These are phyloP conservation scores for Zaprionus bogoriensis DNA, from an alignment of 2,888 invertebrate species.

Conservation along the genomic window DNA sequence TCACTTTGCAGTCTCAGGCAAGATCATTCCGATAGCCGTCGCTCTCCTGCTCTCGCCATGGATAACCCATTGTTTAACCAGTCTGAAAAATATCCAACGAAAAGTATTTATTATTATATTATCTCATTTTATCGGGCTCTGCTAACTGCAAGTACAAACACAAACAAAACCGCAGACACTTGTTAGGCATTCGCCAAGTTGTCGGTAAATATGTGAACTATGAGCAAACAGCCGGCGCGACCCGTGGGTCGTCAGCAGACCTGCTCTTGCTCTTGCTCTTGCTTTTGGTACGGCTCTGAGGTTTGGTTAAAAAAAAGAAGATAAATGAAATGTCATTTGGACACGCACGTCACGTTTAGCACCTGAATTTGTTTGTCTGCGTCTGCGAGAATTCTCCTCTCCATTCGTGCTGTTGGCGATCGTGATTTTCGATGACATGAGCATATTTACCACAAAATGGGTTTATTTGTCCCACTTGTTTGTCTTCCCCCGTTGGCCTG, in stretches of 20 bases:
- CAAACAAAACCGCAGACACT: conserved; percentile 52
- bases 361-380: conserved; percentile 58
- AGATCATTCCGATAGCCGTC: background rate
- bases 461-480: conserved; percentile 33
- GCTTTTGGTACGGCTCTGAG: conserved; percentile 6
- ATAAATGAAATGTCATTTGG: conserved; percentile 66
- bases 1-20: background rate
- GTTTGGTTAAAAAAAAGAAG: conserved; percentile 24
- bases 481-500: background rate
- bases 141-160: conserved; percentile 37
- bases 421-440: conserved; percentile 69
- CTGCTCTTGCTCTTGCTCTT: background rate
- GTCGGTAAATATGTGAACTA: conserved; percentile 42
- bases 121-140: conserved; percentile 16
- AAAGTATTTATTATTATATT: conserved; percentile 15
- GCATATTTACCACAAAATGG: conserved; percentile 65
- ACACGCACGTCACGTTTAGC: conserved; percentile 68
- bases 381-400: conserved; percentile 16
- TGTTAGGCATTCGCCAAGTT: conserved; percentile 58
- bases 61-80: conserved; percentile 20
- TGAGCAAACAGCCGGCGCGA: conserved; percentile 51
- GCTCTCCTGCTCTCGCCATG: background rate
- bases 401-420: conserved; percentile 72
- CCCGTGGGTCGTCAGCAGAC: conserved; percentile 14
- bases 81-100: conserved; percentile 12